phyloP scores from a whole-genome alignment of 2,888 invertebrate genomes.

The Rhorus exstirpatorius region DNA sequence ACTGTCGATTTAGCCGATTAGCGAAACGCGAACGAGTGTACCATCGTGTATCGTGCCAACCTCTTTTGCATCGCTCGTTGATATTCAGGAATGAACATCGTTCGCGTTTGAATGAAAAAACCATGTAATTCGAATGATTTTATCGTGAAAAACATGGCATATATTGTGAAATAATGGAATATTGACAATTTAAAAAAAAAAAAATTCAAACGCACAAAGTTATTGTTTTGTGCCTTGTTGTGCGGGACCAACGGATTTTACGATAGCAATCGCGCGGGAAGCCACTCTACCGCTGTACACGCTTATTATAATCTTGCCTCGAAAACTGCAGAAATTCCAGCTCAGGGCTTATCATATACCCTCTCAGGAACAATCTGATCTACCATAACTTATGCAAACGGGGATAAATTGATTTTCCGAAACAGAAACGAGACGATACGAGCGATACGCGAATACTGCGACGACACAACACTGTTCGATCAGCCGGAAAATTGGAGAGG shows the following conservation, averaged over 20 bases:
- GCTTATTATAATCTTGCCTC: no score
- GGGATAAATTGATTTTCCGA: background rate
- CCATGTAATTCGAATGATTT: background rate
- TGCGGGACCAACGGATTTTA: no score
- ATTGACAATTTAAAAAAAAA: no score
- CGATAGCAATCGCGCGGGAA: no score
- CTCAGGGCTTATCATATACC: background rate
- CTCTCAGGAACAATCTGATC: background rate
- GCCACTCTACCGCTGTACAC: no score
- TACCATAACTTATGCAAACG: background rate
- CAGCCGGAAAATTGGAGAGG: constrained; percentile 87
- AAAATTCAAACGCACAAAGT: no score
- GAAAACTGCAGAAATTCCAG: background rate
- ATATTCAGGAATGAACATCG: background rate
- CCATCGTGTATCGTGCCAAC: background rate
- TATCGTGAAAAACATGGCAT: background rate
- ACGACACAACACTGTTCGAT: constrained; percentile 77
- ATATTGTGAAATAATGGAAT: background rate
- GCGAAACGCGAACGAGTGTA: constrained; percentile 56
- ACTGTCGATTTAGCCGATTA: constrained; percentile 54
- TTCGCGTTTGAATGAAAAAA: background rate
- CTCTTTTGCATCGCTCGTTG: background rate
- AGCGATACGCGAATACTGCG: constrained; percentile 80
- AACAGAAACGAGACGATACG: constrained; percentile 83
- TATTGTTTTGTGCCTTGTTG: no score